Conservation (phyloP, 2,113 vertebrate genomes). For the Cariama cristata region DNA sequence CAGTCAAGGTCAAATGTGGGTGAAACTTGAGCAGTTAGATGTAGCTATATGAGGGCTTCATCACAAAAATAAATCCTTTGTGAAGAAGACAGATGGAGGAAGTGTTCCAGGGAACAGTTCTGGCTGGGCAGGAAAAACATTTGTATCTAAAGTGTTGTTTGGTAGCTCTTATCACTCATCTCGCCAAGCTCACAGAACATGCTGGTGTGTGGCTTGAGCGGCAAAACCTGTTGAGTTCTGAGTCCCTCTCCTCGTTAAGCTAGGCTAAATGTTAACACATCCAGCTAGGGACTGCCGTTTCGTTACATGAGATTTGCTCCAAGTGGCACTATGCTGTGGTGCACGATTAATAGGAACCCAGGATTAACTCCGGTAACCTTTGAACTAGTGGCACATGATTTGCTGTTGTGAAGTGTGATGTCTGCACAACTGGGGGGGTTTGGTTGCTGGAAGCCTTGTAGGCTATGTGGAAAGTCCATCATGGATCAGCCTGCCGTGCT, state of each 20-base stretch:
- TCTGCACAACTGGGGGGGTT: neutral
- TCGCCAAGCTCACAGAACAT: neutral
- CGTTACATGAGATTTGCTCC: neutral
- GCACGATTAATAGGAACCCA: constrained; percentile 52
- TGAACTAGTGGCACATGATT: constrained; percentile 37
- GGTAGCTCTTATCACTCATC: constrained; percentile 59
- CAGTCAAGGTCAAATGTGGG: constrained; percentile 11
- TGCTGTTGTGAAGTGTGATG: neutral
- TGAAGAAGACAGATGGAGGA: constrained; percentile 62
- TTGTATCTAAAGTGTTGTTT: constrained; percentile 45
- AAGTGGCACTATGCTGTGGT: constrained; percentile 50
- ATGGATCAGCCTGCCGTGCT: neutral
- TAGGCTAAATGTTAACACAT: constrained; percentile 68
- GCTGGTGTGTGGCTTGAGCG: neutral
- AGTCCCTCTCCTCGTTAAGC: neutral
- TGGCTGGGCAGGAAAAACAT: constrained; percentile 50
- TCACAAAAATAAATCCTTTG: constrained; percentile 67
- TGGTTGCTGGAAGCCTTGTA: neutral
- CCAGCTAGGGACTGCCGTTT: constrained; percentile 21
- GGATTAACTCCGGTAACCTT: constrained; percentile 68
- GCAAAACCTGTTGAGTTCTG: constrained; percentile 24
- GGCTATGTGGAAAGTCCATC: neutral
- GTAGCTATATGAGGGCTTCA: neutral
- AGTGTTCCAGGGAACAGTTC: constrained; percentile 27
- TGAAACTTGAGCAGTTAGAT: neutral